Conservation (phyloP, 2,797 vertebrate genomes). For the Pteropus rufus region DNA sequence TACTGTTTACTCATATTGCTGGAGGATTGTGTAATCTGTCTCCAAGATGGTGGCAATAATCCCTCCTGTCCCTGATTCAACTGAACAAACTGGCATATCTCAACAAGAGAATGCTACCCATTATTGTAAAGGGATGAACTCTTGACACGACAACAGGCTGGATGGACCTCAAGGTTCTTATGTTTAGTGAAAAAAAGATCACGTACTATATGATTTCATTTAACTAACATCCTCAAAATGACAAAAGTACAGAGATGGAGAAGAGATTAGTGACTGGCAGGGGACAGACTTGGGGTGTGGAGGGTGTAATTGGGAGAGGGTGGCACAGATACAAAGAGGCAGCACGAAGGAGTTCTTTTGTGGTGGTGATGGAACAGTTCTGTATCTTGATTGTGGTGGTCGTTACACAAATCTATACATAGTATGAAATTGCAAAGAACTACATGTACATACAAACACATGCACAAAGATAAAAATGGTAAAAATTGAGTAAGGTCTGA, state of each 20-base stretch:
- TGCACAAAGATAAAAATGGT: neutral
- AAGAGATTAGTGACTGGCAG: neutral
- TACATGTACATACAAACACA: neutral
- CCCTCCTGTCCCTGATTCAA: neutral
- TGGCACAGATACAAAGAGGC: neutral
- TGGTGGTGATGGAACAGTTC: neutral
- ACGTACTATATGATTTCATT: neutral
- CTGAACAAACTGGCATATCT: neutral
- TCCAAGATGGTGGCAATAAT: neutral
- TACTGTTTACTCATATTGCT: neutral
- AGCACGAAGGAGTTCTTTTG: neutral
- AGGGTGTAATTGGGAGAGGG: neutral
- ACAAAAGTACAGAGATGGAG: neutral
- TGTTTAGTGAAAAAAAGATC: neutral
- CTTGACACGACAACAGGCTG: neutral
- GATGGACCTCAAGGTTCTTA: neutral
- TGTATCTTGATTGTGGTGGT: neutral
- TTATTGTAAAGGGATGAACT: neutral
- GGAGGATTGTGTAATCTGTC: neutral
- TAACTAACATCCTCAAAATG: neutral
- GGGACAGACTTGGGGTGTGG: neutral
- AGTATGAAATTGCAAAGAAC: neutral
- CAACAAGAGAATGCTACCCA: neutral
- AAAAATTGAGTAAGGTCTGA: neutral
- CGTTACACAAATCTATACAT: neutral